Evolutionary conservation across 2,888 invertebrate species (phyloP), one percentile per base, ranked within the genome.

Genomic region (Nebria salina): DNA sequence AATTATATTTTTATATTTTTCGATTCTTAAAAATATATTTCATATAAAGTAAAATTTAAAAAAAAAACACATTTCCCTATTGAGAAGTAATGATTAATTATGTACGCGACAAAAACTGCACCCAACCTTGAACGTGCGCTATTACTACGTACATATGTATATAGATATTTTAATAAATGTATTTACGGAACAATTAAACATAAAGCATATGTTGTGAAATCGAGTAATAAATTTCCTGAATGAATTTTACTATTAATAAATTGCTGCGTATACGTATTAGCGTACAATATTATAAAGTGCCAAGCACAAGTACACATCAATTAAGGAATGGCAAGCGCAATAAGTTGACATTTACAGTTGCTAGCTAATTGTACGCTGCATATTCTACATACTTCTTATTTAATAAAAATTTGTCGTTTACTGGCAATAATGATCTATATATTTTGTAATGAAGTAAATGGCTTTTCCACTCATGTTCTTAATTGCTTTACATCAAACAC

Each of bases 261-360:
- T 65, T 20, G 34, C 34, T 76, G 76, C 65, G 70, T 34, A 34
- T 34, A 34, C 34, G 34, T 34, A 34, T 34, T 34, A 34, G 34
- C 34, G 34, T 34, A 25, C 26, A 70, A 26, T 34, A 26, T 70
- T 54, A 34, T 34, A 34, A 54, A 54, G 11, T 54, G 54, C 54
- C 54, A 54, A 7, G 11, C 25, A 66, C 70, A 34, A 70, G 70
- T 26, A 34, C 70, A 70, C 64, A 78, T 78, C 77, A 78, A 78
- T 78, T 77, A 78, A 64, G 15, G 15, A 15, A 54, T 41, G 64
- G 25, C 42, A 75, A 43, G 75, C 64, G 75, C 64, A 73, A 79
- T 79, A 65, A 20, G 41, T 42, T 79, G 79, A 79, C 79, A 79
- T 79, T 79, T 79, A 74, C 79, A 77, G 72, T 77, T 77, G 77